Evolutionary conservation across 2,113 vertebrate species (phyloP), one percentile per base, ranked within the genome.

Genomic region (Epinephelus fuscoguttatus): DNA sequence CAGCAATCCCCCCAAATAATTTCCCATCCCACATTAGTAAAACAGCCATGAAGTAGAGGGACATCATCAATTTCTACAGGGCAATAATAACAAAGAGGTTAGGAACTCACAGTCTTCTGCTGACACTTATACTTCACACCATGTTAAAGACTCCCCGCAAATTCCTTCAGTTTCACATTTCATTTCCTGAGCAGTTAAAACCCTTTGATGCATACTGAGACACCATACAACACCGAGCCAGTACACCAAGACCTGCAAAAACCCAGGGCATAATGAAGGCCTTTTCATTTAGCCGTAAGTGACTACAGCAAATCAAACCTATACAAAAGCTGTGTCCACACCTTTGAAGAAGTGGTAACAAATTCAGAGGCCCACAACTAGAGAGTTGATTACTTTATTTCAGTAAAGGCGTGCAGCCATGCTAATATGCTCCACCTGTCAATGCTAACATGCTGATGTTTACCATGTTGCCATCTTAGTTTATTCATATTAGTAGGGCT

Each of bases 31-130:
- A 84, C 87, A 93, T 93, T 91, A 93, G 89, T 80, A 77, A 90
- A 93, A 92, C 61, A 89, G 86, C 87, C 89, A 91, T 93, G 92
- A 90, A 91, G 87, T 62, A 74, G 75, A 80, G 64, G 78, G 87
- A 90, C 92, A 87, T 89, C 88, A 76, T 89, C 88, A 91, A 90
- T 94, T 93, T 93, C 86, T 89, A 84, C 87, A 90, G 92, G 87
- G 82, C 88, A 90, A 81, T 78, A 89, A 90, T 88, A 87, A 91
- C 84, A 92, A 83, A 90, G 88, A 86, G 83, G 79, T 88, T 70
- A 81, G 66, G 82, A 88, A 83, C 82, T 76, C 81, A 6, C 73
- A 53, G 57, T 81, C 80, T 78, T 84, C 67, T n/a, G 40, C 86
- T 83, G 89, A 87, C 84, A 86, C 84, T 68, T 85, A 64, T 37